These are phyloP conservation scores for Galeopsomyia nigrocyanea DNA, from an alignment of 2,888 invertebrate species.

Conservation along the genomic window DNA sequence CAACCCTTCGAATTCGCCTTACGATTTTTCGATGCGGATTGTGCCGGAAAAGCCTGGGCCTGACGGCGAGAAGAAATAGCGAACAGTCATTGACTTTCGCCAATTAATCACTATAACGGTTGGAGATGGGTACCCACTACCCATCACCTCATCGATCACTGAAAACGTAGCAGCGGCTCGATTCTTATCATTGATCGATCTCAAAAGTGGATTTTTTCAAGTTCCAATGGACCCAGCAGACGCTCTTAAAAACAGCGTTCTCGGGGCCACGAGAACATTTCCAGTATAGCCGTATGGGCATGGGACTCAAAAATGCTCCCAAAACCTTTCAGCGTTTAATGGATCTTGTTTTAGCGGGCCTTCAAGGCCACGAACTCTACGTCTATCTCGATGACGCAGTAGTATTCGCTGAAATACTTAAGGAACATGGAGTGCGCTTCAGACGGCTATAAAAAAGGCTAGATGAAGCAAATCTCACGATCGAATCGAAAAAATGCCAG, in stretches of 20 bases:
- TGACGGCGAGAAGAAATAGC: not conserved
- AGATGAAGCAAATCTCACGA: not conserved
- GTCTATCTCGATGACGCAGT: conserved; percentile 31
- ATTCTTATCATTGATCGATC: conserved; percentile 6
- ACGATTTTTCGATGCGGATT: not conserved
- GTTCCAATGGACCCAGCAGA: conserved; percentile 3
- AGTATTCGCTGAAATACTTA: conserved; percentile 12
- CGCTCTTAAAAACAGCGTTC: too few species aligned
- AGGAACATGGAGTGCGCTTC: conserved; percentile 23
- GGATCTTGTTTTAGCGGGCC: too few species aligned
- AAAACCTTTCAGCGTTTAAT: too few species aligned
- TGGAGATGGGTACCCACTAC: not conserved
- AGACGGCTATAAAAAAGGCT: conserved; percentile 7
- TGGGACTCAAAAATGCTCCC: not conserved
- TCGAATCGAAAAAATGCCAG: conserved; percentile 2
- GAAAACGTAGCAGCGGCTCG: too few species aligned
- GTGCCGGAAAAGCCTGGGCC: too few species aligned
- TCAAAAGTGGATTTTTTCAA: conserved; percentile 17
- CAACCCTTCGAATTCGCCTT: not conserved
- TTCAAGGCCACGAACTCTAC: too few species aligned
- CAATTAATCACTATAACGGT: not conserved
- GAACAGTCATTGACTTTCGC: not conserved
- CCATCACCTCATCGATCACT: too few species aligned
- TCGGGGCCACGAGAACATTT: not conserved
- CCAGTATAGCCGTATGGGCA: not conserved